Evolutionary conservation across 2,113 vertebrate species (phyloP), one percentile per base, ranked within the genome.

Genomic region (Chaenocephalus aceratus): DNA sequence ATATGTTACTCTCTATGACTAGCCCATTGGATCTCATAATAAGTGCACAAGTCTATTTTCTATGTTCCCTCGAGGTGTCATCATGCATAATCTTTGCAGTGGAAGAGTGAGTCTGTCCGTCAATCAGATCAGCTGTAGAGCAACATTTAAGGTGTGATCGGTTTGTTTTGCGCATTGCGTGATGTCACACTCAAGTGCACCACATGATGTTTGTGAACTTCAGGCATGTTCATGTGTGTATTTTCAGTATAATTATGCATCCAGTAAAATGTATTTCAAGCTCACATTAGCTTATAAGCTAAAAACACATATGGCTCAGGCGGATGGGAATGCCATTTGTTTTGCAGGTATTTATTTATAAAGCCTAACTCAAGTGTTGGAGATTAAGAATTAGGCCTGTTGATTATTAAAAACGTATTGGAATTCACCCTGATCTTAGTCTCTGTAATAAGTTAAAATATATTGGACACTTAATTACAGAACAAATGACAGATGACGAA

Each of bases 201-300:
- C 78, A 84, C 81, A 84, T 84, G 63, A 48, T 76, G 73, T 82
- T 81, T 77, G 68, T 83, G 75, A 71, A 70, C 69, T 54, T 63
- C 46, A 13, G 58, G 57, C 57, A 30, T 64, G 71, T 74, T 52
- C 13, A 36, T 63, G 13, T 70, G 10, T 18, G 10, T 58, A 3
- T 45, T 51, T 60, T 18, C 1, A 30, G 21, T 12, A 4, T 62
- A 10, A 41, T n/a, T 65, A 14, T 52, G 12, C 36, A 36, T 30
- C 26, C 26, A 26, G 34, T 46, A 3, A 30, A 30, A 30, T 30
- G 26, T 30, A 30, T 30, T 30, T 30, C 26, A 30, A 30, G 26
- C 26, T 30, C 26, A 30, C 3, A 30, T 30, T 30, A 30, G 26
- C 26, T 30, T 30, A 30, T 30, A 30, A 30, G 26, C 3, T 30